These are phyloP conservation scores for Drosophila engyochracea DNA, from an alignment of 2,888 invertebrate genomes.

Conservation along the genomic window DNA sequence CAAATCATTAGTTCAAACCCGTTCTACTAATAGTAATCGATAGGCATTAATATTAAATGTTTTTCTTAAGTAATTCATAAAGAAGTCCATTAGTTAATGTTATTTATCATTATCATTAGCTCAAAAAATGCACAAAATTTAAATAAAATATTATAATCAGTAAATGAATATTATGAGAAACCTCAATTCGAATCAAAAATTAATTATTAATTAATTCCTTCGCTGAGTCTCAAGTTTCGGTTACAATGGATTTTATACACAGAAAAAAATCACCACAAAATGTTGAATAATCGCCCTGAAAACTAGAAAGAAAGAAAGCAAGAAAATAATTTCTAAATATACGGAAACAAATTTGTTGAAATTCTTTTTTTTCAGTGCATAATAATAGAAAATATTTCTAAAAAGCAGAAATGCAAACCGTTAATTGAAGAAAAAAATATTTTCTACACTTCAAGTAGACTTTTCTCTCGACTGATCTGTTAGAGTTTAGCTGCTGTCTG, in stretches of 20 bases:
- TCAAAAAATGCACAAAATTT: neutral
- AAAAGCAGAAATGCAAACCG: neutral
- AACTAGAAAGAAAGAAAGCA: neutral
- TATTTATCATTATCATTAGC: neutral
- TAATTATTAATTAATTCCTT: too few species aligned
- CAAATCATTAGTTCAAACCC: neutral
- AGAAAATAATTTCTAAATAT: neutral
- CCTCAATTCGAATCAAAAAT: neutral
- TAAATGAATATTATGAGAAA: neutral
- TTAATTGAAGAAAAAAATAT: neutral
- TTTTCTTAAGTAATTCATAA: too few species aligned
- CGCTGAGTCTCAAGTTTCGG: neutral
- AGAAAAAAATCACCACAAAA: neutral
- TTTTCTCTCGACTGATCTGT: neutral
- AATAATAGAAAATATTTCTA: neutral
- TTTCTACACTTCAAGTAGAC: neutral
- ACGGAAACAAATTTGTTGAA: neutral
- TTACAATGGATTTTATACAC: neutral
- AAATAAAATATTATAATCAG: neutral
- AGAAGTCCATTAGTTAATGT: neutral
- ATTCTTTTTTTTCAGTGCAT: neutral
- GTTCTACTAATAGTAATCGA: neutral
- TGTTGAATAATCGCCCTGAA: neutral
- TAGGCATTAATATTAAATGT: neutral
- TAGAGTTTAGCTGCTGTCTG: too few species aligned